These are phyloP conservation scores for Chelonus formosanus DNA, from an alignment of 2,888 invertebrate genomes.

Conservation along the genomic window DNA sequence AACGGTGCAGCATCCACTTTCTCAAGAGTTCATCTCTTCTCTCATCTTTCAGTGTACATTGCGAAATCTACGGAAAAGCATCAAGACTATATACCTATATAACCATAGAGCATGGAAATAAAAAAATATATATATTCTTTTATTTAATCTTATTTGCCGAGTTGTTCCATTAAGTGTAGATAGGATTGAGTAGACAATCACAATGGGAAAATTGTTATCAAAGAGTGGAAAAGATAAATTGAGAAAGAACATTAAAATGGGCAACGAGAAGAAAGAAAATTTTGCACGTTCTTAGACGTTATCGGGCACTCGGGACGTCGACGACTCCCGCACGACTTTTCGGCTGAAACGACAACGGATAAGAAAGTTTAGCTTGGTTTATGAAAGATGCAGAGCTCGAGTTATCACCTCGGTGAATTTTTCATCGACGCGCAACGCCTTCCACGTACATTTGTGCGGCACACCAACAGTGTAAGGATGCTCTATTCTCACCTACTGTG, in stretches of 20 bases:
- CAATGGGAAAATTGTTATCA: neutral
- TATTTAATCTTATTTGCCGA: too few species aligned
- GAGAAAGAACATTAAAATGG: constrained; percentile 2
- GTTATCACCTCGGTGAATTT: constrained; percentile 64
- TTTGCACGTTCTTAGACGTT: constrained; percentile 19
- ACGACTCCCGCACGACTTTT: constrained; percentile 34
- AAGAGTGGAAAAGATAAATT: constrained; percentile 5
- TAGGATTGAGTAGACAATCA: too few species aligned
- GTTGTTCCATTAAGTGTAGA: too few species aligned
- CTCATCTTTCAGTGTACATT: neutral
- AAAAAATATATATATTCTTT: too few species aligned
- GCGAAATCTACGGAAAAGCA: neutral
- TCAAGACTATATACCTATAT: neutral
- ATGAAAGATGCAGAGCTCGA: constrained; percentile 63
- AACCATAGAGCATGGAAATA: too few species aligned
- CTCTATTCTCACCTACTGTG: constrained; percentile 4
- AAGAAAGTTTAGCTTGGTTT: constrained; percentile 57
- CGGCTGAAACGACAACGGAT: constrained; percentile 55
- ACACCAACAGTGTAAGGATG: constrained; percentile 18
- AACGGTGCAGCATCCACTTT: constrained; percentile 52
- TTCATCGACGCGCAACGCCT: constrained; percentile 53
- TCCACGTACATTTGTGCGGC: constrained; percentile 20
- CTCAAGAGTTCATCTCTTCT: constrained; percentile 52
- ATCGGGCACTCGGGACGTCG: constrained; percentile 25
- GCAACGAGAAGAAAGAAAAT: constrained; percentile 10